Conservation (phyloP, 2,888 invertebrate species). For the Folsomia candida region DNA sequence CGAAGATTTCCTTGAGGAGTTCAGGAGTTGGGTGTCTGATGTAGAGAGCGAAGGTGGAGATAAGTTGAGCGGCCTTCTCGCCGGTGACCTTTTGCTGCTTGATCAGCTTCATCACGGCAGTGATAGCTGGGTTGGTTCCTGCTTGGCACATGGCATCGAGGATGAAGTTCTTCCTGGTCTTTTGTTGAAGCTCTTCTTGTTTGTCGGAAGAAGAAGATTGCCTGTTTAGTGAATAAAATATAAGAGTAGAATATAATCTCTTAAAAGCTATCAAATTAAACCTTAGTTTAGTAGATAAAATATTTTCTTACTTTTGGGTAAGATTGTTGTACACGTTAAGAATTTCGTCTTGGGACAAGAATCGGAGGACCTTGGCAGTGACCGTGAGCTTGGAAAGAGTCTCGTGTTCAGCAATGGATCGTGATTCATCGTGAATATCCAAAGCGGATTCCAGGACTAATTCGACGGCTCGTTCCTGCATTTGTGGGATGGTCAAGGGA, state of each 20-base stretch:
- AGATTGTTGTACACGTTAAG: conserved; percentile 46
- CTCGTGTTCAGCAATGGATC: conserved; percentile 43
- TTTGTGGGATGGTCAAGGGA: conserved; percentile 27
- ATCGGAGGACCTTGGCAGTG: conserved; percentile 48
- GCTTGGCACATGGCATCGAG: conserved; percentile 41
- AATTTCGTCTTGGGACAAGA: conserved; percentile 46
- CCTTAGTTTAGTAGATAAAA: background rate
- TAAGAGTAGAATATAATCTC: too few relatives aligned
- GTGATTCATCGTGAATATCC: conserved; percentile 28
- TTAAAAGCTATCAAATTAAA: too few relatives aligned
- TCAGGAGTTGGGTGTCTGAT: conserved; percentile 53
- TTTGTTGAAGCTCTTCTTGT: conserved; percentile 24
- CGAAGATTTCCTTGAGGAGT: conserved; percentile 52
- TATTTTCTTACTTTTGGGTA: conserved; percentile 23
- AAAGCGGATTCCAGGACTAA: conserved; percentile 38
- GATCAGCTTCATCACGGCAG: conserved; percentile 52
- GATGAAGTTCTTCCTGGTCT: conserved; percentile 29
- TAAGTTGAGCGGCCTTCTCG: conserved; percentile 50
- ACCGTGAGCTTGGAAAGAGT: conserved; percentile 36
- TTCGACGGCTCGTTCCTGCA: conserved; percentile 27
- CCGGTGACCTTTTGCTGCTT: conserved; percentile 48
- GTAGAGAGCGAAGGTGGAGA: conserved; percentile 51
- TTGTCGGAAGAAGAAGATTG: conserved; percentile 10
- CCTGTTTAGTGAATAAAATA: too few relatives aligned
- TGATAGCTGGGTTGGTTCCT: conserved; percentile 54